Conservation (phyloP, 2,797 vertebrate genomes). For the Neostethus bicornis region DNA sequence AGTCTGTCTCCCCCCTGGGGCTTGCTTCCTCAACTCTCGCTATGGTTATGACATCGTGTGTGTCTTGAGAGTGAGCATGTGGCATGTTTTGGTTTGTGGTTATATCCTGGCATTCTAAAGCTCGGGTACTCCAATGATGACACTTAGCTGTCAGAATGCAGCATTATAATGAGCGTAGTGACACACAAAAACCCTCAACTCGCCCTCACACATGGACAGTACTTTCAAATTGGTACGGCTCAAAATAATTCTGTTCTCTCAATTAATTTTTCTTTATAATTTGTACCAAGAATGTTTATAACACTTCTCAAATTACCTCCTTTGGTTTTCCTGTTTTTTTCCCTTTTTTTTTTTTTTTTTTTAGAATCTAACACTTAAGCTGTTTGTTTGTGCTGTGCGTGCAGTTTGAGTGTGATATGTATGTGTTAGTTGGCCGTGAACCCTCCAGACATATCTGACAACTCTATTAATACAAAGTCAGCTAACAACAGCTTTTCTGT, state of each 20-base stretch:
- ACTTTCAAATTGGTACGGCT: slow-evolving; percentile 45
- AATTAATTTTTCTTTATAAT: slow-evolving; percentile 48
- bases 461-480: slow-evolving; percentile 70
- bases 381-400: slow-evolving; percentile 20
- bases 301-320: slow-evolving; percentile 4
- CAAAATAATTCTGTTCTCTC: slow-evolving; percentile 49
- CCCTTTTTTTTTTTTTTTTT: background rate
- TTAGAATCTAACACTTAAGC: slow-evolving; percentile 1
- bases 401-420: slow-evolving; percentile 52
- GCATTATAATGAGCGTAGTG: slow-evolving; percentile 74
- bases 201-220: slow-evolving; percentile 30
- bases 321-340: background rate
- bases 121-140: slow-evolving; percentile 66
- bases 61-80: slow-evolving; percentile 14
- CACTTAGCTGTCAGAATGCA: slow-evolving; percentile 74
- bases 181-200: slow-evolving; percentile 60
- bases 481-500: slow-evolving; percentile 34
- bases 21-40: slow-evolving; percentile 48
- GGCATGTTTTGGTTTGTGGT: slow-evolving; percentile 56
- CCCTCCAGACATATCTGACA: slow-evolving; percentile 59
- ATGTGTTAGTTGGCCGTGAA: slow-evolving; percentile 58
- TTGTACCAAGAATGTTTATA: slow-evolving; percentile 23
- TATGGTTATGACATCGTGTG: slow-evolving; percentile 32
- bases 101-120: slow-evolving; percentile 67
- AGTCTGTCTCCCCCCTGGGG: slow-evolving; percentile 51